Evolutionary conservation across 2,797 vertebrate species (phyloP).

Genomic region (Aldrovandia affinis): DNA sequence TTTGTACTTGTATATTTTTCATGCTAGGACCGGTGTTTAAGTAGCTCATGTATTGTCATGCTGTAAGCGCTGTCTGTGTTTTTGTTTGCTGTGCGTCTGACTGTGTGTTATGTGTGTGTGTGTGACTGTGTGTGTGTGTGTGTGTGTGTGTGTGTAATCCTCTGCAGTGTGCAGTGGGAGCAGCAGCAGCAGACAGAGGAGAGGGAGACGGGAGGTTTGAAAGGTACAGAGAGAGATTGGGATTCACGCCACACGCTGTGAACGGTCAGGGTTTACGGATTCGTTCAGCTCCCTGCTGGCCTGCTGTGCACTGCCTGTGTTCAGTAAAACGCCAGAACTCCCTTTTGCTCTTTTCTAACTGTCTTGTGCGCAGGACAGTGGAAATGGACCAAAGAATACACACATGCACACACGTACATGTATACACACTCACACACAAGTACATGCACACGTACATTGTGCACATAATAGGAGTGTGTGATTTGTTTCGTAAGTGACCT

Average conservation of each 20-base stretch:
- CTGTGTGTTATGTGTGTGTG: slow-evolving; percentile 15
- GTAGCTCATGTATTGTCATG: background rate
- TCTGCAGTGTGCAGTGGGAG: slow-evolving; percentile 89
- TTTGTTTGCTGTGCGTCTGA: background rate
- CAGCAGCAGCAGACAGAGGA: slow-evolving; percentile 80
- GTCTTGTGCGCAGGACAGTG: no score
- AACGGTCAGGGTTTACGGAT: background rate
- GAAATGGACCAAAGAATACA: background rate
- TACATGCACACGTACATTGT: background rate
- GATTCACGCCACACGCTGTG: background rate
- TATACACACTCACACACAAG: background rate
- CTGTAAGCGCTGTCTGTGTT: background rate
- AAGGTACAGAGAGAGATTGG: slow-evolving; percentile 74
- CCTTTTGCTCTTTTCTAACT: no score
- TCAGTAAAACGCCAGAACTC: background rate
- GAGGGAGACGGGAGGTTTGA: slow-evolving; percentile 76
- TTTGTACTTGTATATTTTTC: background rate
- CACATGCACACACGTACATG: no score
- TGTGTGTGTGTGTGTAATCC: slow-evolving; percentile 8
- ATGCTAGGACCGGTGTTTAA: background rate
- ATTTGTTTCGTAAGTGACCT: background rate
- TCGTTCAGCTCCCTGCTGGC: background rate
- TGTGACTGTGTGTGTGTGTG: background rate
- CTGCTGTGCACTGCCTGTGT: background rate
- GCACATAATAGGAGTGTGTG: background rate